Base-by-base conservation (phyloP, 2,888 invertebrate genomes). In the Salticus scenicus region DNA sequence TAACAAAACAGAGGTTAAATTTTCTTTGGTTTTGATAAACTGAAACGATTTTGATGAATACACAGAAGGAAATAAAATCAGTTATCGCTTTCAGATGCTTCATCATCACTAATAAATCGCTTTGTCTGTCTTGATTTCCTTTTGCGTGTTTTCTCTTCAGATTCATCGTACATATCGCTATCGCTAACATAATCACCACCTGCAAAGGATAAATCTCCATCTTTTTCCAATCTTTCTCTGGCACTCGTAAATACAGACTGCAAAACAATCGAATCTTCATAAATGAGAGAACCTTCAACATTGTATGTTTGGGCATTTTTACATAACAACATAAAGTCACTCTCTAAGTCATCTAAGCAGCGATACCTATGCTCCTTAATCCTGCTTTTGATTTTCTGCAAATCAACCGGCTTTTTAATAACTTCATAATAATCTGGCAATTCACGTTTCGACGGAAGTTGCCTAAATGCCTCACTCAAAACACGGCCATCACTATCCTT, bases 241-340 rank as follows among this genome's bases (percentile, higher is more conserved):
- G 92, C 92, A 89, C 90, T 92, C 1, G 91, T 91, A 88, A 92
- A 92, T 33, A 93, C 92, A 2, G 92, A 92, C 89, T 98, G 96
- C 88, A 99, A 92, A 0, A 98, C 96, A 88, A 98, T 96, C 0
- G 98, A 98, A 91, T 99, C 98, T 90, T 96, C 96, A 91, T 98
- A 97, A 88, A 99, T 99, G 76, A 98, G 92, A 0, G 98, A 98
- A 10, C 95, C 95, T 91, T 99, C 98, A 90, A 98, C 97, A 91
- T 99, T 99, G 92, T 98, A 99, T 7, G 95, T 95, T 91, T 99
- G 98, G 2, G 99, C 99, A 92, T 99, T 99, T 89, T 96, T 95
- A 91, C 98, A 99, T 76, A 99, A 92, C 88, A 97, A 95, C 93
- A 96, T 95, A 90, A 99, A 98, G 91, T 99, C 99, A 76, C 95